These are phyloP conservation scores for Empis livida DNA, from an alignment of 2,888 invertebrate genomes.

Conservation along the genomic window DNA sequence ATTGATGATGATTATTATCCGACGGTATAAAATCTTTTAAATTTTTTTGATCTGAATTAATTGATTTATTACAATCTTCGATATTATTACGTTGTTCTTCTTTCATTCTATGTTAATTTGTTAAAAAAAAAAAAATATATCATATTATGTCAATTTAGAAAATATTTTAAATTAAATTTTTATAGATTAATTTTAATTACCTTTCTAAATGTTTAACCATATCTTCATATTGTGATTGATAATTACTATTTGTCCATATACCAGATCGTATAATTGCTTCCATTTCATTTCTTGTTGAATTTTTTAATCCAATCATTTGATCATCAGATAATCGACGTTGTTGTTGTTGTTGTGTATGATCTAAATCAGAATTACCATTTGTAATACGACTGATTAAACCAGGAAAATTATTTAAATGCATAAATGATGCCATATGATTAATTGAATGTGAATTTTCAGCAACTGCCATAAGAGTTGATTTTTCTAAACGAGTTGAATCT, in stretches of 20 bases:
- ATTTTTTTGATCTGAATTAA: background rate
- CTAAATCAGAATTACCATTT: background rate
- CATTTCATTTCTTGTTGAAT: background rate
- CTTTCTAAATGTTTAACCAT: constrained; percentile 1
- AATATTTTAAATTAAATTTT: too few species aligned
- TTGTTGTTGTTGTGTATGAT: background rate
- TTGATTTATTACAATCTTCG: background rate
- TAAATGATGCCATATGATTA: background rate
- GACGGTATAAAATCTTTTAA: too few species aligned
- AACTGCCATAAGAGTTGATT: background rate
- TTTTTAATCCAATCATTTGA: background rate
- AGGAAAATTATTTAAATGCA: background rate
- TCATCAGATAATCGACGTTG: background rate
- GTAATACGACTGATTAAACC: background rate
- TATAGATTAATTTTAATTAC: background rate
- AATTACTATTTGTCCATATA: background rate
- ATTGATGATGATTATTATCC: background rate
- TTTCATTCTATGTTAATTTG: background rate
- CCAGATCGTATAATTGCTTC: background rate
- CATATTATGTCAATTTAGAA: background rate
- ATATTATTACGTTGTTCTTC: background rate
- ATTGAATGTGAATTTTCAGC: background rate
- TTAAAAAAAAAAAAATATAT: too few species aligned
- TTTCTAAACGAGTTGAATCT: too few species aligned
- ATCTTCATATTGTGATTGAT: constrained; percentile 1